These are phyloP conservation scores for Prorops nasuta DNA, from an alignment of 1,140 invertebrate species.

Conservation along the genomic window DNA sequence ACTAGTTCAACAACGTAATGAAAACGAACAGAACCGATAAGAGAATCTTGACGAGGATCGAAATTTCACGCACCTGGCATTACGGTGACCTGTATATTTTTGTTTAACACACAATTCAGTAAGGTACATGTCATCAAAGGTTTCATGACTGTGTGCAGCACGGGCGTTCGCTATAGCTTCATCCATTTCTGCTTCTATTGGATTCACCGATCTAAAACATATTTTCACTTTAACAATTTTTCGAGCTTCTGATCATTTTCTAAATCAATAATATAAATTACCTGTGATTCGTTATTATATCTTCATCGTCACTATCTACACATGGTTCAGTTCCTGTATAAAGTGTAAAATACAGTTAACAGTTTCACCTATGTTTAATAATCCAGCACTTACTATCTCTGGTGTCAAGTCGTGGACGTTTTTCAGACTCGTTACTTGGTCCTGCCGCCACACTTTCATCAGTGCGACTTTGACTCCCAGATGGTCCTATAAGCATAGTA, in stretches of 20 bases:
- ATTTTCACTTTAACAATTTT: not conserved
- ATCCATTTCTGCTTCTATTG: slow-evolving; percentile 46
- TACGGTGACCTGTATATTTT: slow-evolving; percentile 80
- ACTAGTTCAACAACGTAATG: too few relatives aligned
- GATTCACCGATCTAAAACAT: slow-evolving; percentile 35
- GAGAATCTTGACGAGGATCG: too few relatives aligned
- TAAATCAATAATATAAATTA: not conserved
- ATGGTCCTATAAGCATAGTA: slow-evolving; percentile 27
- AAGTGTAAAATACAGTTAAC: slow-evolving; percentile 4
- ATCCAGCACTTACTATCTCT: slow-evolving; percentile 37
- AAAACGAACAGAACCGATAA: too few relatives aligned
- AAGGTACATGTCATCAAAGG: slow-evolving; percentile 32
- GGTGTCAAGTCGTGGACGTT: slow-evolving; percentile 26
- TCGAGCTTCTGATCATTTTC: not conserved
- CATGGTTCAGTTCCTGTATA: slow-evolving; percentile 46
- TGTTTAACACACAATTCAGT: slow-evolving; percentile 61
- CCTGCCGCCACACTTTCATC: slow-evolving; percentile 26
- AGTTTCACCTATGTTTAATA: not conserved
- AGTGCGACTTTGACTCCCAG: slow-evolving; percentile 22
- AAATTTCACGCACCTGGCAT: slow-evolving; percentile 72
- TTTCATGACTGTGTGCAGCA: slow-evolving; percentile 28
- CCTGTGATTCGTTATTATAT: slow-evolving; percentile 21
- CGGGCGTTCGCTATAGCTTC: slow-evolving; percentile 39
- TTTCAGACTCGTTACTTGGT: slow-evolving; percentile 35
- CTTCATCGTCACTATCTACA: slow-evolving; percentile 53